phyloP scores from a whole-genome alignment of 2,113 vertebrate species.

The Ciconia boyciana region DNA sequence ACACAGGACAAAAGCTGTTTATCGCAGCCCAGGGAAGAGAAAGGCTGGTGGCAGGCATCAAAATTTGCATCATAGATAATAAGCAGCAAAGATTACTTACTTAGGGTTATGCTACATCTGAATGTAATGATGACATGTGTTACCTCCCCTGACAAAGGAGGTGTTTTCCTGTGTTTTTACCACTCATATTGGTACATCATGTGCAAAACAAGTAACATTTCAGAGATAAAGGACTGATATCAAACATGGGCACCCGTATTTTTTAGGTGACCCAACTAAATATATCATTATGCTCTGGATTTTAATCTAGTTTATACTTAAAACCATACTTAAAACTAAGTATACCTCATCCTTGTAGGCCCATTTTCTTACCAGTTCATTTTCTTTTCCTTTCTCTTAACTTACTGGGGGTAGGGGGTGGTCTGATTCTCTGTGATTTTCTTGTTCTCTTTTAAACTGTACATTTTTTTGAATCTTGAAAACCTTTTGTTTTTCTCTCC shows the following conservation, averaged over 20 bases:
- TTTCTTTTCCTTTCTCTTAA: neutral
- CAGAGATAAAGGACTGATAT: neutral
- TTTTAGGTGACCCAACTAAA: neutral
- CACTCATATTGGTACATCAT: neutral
- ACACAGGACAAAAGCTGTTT: neutral
- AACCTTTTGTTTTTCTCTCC: neutral
- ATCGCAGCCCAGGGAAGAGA: neutral
- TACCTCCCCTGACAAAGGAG: neutral
- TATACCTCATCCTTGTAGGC: neutral
- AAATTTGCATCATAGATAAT: neutral
- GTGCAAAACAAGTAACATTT: neutral
- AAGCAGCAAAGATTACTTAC: neutral
- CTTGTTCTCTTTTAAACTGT: neutral
- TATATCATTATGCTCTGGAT: neutral
- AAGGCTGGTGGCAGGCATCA: neutral
- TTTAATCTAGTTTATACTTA: neutral
- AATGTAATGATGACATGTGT: neutral
- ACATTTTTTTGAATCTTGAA: neutral
- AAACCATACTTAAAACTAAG: neutral
- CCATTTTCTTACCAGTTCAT: neutral
- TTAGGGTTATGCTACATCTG: neutral
- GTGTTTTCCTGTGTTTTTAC: neutral
- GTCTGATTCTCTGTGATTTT: neutral
- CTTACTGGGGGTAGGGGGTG: neutral
- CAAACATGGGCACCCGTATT: rapidly evolving